Base-by-base conservation (phyloP, 2,888 invertebrate species). In the Pollenia amentaria region DNA sequence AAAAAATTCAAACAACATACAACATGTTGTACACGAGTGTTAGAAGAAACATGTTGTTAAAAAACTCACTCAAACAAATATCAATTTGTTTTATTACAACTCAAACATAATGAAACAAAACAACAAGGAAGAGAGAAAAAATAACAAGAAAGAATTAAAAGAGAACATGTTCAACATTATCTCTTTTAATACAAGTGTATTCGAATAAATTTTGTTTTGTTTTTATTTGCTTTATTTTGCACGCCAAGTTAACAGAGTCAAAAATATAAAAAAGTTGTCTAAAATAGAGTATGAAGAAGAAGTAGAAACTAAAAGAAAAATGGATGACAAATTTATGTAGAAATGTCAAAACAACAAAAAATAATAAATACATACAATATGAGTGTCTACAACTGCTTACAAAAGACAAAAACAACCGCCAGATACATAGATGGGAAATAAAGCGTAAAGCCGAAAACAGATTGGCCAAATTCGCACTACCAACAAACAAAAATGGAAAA, bases 331-430 rank as follows among this genome's bases (percentile, higher is more conserved):
- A 73, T 60, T 51, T 53, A 51, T 70, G 69, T 83, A 38, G 60
- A 80, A 80, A 84, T 77, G 80, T 87, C 83, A 87, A 87, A 83
- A 82, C 46, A 75, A 73, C 16, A 38, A 81, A 80, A 80, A 18
- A 40, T 64, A 67, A 51, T 84, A 73, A 67, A 69, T 77, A 70
- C 62, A 55, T n/a, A 46, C 18, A 75, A 65, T 51, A 42, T 14
- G 40, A 44, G 14, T 38, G 29, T 29, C 29, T 29, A 57, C 53
- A 53, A 57, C 16, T 9, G 11, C n/a, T 46, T 29, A 29, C 3
- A 60, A 62, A 53, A 55, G 21, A 46, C 2, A 79, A 11, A n/a
- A 75, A 51, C 69, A 38, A 73, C 46, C 16, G 40, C 57, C 44
- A 60, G 18, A 16, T 10, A 29, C 4, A 6, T 29, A 29, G 29